Percentiles rank a stretch among this genome's conserved stretches.
phyloP scores from a whole-genome alignment of 2,797 vertebrate species.

The Staurois parvus region DNA sequence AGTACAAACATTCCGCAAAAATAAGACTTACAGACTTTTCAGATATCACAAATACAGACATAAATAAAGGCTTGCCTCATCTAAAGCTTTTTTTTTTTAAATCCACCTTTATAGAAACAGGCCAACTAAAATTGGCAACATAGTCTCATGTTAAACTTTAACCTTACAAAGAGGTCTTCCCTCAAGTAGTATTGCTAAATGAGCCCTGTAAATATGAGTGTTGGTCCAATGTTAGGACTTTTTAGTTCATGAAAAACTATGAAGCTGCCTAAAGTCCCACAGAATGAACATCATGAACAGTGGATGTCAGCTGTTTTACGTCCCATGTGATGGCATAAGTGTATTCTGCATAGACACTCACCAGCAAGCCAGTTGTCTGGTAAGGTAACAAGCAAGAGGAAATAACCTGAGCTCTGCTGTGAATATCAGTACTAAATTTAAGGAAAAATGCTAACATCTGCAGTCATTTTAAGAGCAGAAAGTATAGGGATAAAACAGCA shows the following conservation, averaged over 20 bases:
- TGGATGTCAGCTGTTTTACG: constrained; percentile 67
- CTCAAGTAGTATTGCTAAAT: constrained; percentile 58
- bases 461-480: background rate
- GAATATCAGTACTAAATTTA: constrained; percentile 45
- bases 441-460: constrained; percentile 17
- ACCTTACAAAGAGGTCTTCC: constrained; percentile 30
- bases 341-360: constrained; percentile 64
- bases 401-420: constrained; percentile 54
- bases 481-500: constrained; percentile 23
- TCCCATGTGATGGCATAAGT: constrained; percentile 66
- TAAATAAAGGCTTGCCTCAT: constrained; percentile 28
- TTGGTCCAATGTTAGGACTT: background rate
- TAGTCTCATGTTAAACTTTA: constrained; percentile 21
- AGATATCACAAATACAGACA: constrained; percentile 49
- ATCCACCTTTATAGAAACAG: constrained; percentile 27
- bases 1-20: constrained; percentile 37
- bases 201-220: constrained; percentile 25
- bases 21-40: constrained; percentile 42
- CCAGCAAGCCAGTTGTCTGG: constrained; percentile 58
- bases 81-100: constrained; percentile 12
- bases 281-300: background rate
- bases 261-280: background rate
- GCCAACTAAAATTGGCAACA: constrained; percentile 16
- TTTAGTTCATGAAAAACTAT: background rate
- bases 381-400: constrained; percentile 40